Evolutionary conservation across 2,888 invertebrate genomes (phyloP).

Genomic region (Leptopilina syphax): DNA sequence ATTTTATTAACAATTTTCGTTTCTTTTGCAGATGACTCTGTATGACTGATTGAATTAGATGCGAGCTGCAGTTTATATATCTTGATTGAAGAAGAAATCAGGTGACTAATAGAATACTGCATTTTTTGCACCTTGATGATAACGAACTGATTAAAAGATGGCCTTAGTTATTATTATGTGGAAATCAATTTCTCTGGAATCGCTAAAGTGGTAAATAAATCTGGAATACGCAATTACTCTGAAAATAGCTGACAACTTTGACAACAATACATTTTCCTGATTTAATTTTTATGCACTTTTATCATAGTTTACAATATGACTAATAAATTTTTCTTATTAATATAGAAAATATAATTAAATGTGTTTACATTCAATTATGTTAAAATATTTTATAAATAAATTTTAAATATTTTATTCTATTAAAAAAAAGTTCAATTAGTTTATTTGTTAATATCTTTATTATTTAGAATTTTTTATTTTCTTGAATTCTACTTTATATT

Average conservation of each 20-base stretch:
- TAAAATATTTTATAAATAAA: too few relatives aligned
- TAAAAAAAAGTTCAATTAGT: too few relatives aligned
- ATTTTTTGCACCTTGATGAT: conserved; percentile 32
- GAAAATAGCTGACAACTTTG: not conserved
- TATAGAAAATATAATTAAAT: too few relatives aligned
- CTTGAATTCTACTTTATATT: too few relatives aligned
- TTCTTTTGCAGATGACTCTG: conserved; percentile 2
- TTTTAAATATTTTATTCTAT: too few relatives aligned
- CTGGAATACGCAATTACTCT: conserved; percentile 1
- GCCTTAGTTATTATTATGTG: conserved; percentile 23
- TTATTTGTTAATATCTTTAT: too few relatives aligned
- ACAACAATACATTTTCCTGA: not conserved
- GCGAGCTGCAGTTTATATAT: conserved; percentile 25
- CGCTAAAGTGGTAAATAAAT: conserved; percentile 20
- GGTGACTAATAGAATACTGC: conserved; percentile 6
- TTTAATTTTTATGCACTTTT: not conserved
- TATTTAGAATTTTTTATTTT: too few relatives aligned
- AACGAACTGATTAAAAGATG: conserved; percentile 11
- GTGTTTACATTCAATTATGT: too few relatives aligned
- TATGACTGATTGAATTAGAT: conserved; percentile 11
- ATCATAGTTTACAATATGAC: not conserved
- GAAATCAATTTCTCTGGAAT: not conserved
- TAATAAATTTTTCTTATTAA: not conserved
- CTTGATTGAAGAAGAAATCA: conserved; percentile 32
- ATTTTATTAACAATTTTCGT: not conserved